phyloP scores from a whole-genome alignment of 2,888 invertebrate species.

The Cetonia aurata region DNA sequence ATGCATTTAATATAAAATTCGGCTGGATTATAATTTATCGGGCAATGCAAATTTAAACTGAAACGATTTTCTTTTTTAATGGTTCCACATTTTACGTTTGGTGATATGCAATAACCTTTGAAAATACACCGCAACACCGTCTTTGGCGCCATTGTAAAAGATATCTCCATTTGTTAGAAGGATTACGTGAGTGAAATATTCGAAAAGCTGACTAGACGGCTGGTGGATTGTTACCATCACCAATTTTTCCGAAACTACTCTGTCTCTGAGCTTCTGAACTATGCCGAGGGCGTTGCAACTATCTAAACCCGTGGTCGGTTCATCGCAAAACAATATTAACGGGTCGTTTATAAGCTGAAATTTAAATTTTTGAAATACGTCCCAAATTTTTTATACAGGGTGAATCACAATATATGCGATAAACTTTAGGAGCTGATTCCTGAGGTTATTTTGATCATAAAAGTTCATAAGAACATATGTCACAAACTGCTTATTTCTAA shows the following conservation, averaged over 20 bases:
- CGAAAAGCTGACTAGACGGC: slow-evolving; percentile 88
- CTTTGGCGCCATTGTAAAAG: slow-evolving; percentile 80
- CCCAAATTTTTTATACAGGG: too few relatives aligned
- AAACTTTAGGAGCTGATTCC: too few relatives aligned
- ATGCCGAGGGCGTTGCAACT: slow-evolving; percentile 89
- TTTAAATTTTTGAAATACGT: slow-evolving; percentile 1
- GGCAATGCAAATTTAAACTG: slow-evolving; percentile 74
- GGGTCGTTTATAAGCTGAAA: slow-evolving; percentile 87
- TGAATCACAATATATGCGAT: too few relatives aligned
- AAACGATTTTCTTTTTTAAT: slow-evolving; percentile 7
- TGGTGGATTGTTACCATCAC: slow-evolving; percentile 93
- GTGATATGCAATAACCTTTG: slow-evolving; percentile 49
- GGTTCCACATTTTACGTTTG: neutral
- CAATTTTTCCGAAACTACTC: slow-evolving; percentile 79
- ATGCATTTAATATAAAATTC: slow-evolving; percentile 83
- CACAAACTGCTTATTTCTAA: too few relatives aligned
- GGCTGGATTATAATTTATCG: slow-evolving; percentile 85
- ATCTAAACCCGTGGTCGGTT: slow-evolving; percentile 93
- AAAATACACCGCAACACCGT: slow-evolving; percentile 70
- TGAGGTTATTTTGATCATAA: too few relatives aligned
- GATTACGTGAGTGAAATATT: slow-evolving; percentile 84
- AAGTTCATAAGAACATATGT: too few relatives aligned
- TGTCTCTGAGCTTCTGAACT: slow-evolving; percentile 76
- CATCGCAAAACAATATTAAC: slow-evolving; percentile 91
- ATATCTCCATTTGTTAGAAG: slow-evolving; percentile 83